Percentiles rank a stretch among this genome's conserved stretches.
Evolutionary conservation across 2,113 vertebrate species (phyloP).

Genomic region (Cyanoramphus novaezelandiae): DNA sequence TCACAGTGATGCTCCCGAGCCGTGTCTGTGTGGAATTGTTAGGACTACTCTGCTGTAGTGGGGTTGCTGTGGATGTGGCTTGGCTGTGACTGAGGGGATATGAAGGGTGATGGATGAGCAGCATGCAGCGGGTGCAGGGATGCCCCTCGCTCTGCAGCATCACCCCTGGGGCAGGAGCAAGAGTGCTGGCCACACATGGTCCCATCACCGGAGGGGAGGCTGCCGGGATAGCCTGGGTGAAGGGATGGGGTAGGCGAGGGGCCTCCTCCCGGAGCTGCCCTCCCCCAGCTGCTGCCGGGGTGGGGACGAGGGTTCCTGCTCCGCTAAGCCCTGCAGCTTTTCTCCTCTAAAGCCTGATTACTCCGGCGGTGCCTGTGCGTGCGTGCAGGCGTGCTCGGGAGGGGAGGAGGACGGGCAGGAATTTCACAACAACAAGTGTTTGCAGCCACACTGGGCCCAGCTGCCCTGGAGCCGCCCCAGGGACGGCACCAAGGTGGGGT

Average conservation of each 20-base stretch:
- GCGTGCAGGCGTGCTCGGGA: background rate
- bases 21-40: background rate
- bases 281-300: conserved; percentile 22
- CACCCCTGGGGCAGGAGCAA: background rate
- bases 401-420: conserved; percentile 45
- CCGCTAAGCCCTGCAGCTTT: conserved; percentile 67
- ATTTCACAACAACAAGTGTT: conserved; percentile 65
- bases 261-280: background rate
- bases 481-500: background rate
- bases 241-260: background rate
- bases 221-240: background rate
- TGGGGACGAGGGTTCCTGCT: conserved; percentile 57
- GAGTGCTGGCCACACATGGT: accelerated
- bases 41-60: background rate
- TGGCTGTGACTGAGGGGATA: accelerated
- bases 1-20: accelerated
- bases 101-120: background rate
- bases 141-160: background rate
- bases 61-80: background rate
- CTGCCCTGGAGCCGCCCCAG: background rate
- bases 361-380: conserved; percentile 50
- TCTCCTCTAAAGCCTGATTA: conserved; percentile 72
- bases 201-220: background rate
- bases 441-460: conserved; percentile 10
- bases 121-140: background rate